These are phyloP conservation scores for Drosophila barbarae DNA, from an alignment of 2,888 invertebrate species.

Conservation along the genomic window DNA sequence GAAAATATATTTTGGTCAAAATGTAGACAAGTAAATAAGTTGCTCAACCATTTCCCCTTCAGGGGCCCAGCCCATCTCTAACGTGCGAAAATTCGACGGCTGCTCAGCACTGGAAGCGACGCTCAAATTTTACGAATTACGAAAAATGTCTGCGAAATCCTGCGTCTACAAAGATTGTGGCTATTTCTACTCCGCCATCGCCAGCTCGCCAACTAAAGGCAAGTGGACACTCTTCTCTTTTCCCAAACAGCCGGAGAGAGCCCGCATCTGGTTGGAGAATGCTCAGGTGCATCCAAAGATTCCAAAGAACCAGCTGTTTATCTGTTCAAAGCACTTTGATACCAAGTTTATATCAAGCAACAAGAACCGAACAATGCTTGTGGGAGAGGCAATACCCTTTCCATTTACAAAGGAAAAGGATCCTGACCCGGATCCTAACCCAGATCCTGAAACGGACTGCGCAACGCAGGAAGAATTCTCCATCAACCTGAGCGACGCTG, in stretches of 20 bases:
- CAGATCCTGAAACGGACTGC: neutral
- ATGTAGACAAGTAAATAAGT: neutral
- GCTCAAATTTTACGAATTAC: conserved; percentile 10
- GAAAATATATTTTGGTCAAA: neutral
- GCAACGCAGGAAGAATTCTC: conserved; percentile 39
- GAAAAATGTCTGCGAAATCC: conserved; percentile 45
- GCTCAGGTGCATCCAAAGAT: conserved; percentile 60
- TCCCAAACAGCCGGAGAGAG: conserved; percentile 69
- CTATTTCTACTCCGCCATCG: conserved; percentile 41
- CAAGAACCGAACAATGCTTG: conserved; percentile 63
- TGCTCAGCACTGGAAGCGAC: conserved; percentile 6
- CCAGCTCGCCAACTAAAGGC: conserved; percentile 20
- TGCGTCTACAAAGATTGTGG: conserved; percentile 70
- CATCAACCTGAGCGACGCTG: conserved; percentile 43
- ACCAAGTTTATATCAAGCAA: conserved; percentile 59
- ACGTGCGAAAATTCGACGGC: neutral
- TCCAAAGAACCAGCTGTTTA: conserved; percentile 46
- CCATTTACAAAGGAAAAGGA: conserved; percentile 35
- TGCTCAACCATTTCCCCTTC: neutral
- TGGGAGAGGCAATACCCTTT: conserved; percentile 71
- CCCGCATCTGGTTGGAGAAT: conserved; percentile 62
- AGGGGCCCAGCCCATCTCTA: neutral
- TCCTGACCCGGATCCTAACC: neutral
- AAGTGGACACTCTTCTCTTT: conserved; percentile 68
- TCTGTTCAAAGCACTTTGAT: conserved; percentile 77